These are phyloP conservation scores for Silurus asotus DNA, from an alignment of 2,113 vertebrate genomes.

Conservation along the genomic window DNA sequence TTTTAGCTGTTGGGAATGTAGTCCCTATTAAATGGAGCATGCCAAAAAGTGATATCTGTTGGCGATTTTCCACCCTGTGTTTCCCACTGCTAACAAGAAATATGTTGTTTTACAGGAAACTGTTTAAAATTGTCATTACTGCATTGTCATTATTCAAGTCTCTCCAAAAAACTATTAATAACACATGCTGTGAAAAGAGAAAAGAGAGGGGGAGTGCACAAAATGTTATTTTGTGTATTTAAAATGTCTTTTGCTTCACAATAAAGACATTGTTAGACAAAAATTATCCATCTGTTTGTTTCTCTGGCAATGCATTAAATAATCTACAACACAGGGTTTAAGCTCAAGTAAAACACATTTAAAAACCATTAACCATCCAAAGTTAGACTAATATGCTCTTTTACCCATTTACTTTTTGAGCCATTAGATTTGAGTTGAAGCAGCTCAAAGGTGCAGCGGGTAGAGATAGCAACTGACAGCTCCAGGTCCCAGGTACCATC, in stretches of 20 bases:
- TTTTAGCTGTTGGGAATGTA: background rate
- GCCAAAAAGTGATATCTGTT: background rate
- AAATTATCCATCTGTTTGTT: background rate
- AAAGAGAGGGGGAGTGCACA: background rate
- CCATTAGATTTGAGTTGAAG: background rate
- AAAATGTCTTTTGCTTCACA: slow-evolving; percentile 19
- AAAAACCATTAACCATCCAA: background rate
- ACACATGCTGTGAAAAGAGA: background rate
- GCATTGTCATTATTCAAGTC: background rate
- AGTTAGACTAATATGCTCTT: background rate
- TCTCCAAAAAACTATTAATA: slow-evolving; percentile 8
- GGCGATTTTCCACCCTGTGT: background rate
- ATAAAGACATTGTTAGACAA: background rate
- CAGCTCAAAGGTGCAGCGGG: background rate
- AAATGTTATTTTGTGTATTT: background rate
- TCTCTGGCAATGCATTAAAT: background rate
- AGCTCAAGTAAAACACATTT: background rate
- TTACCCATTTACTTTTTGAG: background rate
- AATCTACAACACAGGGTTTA: background rate
- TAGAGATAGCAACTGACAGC: background rate
- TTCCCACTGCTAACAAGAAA: slow-evolving; percentile 1
- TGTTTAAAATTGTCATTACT: background rate
- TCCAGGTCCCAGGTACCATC: background rate
- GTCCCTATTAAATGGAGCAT: background rate
- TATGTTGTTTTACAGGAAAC: background rate